Evolutionary conservation across 2,888 invertebrate genomes (phyloP).

Genomic region (Kuschelorhynchus macadamiae): DNA sequence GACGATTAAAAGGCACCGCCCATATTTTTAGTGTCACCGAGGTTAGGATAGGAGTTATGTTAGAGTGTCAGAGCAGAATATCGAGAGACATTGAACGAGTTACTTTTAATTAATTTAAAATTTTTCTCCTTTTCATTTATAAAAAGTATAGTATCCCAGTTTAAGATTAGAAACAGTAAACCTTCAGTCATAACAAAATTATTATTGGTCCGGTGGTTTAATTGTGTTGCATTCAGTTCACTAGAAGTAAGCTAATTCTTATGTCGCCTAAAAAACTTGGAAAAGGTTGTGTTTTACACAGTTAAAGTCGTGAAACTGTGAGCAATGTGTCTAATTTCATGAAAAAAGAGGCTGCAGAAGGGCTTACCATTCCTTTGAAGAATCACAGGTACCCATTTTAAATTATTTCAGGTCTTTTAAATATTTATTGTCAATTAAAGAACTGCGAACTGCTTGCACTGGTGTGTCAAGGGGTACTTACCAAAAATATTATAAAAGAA

Average conservation of each 20-base stretch:
- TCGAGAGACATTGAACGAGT: no score
- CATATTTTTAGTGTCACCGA: no score
- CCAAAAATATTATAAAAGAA: conserved; percentile 3
- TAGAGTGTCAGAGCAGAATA: no score
- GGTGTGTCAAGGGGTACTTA: conserved; percentile 2
- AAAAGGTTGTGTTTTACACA: conserved; percentile 13
- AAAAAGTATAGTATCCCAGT: no score
- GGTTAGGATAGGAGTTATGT: no score
- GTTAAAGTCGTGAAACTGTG: conserved; percentile 4
- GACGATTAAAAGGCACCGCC: no score
- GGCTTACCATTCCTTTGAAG: conserved; percentile 15
- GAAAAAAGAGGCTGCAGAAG: conserved; percentile 19
- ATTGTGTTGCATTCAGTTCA: neutral
- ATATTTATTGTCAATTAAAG: neutral
- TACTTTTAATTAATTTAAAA: no score
- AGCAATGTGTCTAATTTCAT: conserved; percentile 15
- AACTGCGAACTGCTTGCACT: neutral
- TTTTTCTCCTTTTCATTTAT: no score
- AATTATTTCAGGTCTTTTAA: neutral
- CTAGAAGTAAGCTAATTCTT: neutral
- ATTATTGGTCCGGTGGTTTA: no score
- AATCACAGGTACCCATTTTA: conserved; percentile 9
- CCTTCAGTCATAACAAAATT: no score
- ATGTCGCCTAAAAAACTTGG: conserved; percentile 27
- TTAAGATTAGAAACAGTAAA: no score